A percentile compares a stretch with the other conserved stretches of the same genome.
These are phyloP conservation scores for Plectus sambesii DNA, from an alignment of 1,140 invertebrate genomes.

Conservation along the genomic window DNA sequence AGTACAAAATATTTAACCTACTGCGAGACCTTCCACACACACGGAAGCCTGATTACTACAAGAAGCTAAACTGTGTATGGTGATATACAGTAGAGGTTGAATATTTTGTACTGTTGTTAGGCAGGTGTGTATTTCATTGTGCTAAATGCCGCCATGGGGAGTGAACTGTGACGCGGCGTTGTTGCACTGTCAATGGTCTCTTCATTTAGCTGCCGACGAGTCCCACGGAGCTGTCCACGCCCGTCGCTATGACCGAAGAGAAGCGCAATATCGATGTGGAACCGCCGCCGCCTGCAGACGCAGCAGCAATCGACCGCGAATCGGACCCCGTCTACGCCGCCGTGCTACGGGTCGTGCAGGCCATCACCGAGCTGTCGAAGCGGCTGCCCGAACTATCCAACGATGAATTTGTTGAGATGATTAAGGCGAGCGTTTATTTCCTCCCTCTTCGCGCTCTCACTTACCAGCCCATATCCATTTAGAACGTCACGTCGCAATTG, in stretches of 20 bases:
- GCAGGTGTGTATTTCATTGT: background rate
- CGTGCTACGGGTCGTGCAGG: constrained; percentile 18
- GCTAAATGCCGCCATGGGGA: background rate
- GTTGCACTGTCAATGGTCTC: constrained; percentile 2
- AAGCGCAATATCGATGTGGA: constrained; percentile 2
- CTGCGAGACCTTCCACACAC: too few relatives aligned
- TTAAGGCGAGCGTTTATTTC: too few relatives aligned
- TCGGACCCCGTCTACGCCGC: constrained; percentile 16
- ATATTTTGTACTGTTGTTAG: too few relatives aligned
- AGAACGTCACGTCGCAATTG: constrained; percentile 15
- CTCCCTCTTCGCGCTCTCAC: too few relatives aligned
- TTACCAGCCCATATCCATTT: too few relatives aligned
- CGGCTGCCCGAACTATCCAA: constrained; percentile 11
- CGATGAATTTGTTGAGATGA: constrained; percentile 15
- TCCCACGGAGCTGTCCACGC: too few relatives aligned
- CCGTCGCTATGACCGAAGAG: constrained; percentile 10
- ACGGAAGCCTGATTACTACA: too few relatives aligned
- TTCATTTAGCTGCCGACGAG: too few relatives aligned
- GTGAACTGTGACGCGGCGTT: background rate
- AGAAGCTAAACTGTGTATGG: too few relatives aligned
- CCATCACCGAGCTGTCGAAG: constrained; percentile 15
- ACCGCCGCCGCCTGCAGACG: background rate
- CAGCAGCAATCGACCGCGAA: constrained; percentile 9
- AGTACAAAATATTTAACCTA: too few relatives aligned
- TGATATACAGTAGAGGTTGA: too few relatives aligned